Evolutionary conservation across 1,140 invertebrate species (phyloP), one percentile per base, ranked within the genome.

Genomic region (Drosophila saltans): DNA sequence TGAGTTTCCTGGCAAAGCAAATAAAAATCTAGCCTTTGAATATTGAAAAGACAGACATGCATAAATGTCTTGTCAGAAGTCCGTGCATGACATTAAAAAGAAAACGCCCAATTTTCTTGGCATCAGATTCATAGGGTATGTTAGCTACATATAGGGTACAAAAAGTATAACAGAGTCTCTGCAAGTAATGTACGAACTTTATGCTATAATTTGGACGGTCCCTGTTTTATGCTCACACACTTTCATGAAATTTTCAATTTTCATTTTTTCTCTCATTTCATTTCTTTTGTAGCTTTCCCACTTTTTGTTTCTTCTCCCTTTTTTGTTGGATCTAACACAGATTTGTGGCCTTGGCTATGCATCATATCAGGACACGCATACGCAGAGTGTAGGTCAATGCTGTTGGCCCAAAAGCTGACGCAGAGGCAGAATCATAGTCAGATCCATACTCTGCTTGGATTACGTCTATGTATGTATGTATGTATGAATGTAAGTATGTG

Each of bases 141-240:
- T 30, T 30, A 16, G 16, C 26, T 86, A 76, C 60, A 56, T 79
- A 76, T 72, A 72, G 57, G 43, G 66, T 77, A 70, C 77, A 65
- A 75, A 77, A 70, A 70, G 69, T 69, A 70, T 77, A 75, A 76
- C 65, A 43, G 66, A 52, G 69, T 72, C 67, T 71, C 84, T 89
- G 84, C 84, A 89, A 89, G 59, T 89, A 89, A 89, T 89, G 84
- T 78, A 63, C 77, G 60, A 89, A 89, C 80, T 89, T 89, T 89
- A 40, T 77, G 69, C 84, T 78, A 89, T 89, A 89, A 89, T 89
- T 83, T 84, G 84, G 70, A 78, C 57, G 56, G 56, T 70, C 58
- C 43, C 9, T 11, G 2, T 43, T 43, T n/a, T 3, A 43, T 43
- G 3, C 24, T 55, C 39, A 10, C 48, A 9, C 58, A 16, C 9